These are phyloP conservation scores for Belonocnema kinseyi DNA, from an alignment of 1,140 invertebrate species.

Conservation along the genomic window DNA sequence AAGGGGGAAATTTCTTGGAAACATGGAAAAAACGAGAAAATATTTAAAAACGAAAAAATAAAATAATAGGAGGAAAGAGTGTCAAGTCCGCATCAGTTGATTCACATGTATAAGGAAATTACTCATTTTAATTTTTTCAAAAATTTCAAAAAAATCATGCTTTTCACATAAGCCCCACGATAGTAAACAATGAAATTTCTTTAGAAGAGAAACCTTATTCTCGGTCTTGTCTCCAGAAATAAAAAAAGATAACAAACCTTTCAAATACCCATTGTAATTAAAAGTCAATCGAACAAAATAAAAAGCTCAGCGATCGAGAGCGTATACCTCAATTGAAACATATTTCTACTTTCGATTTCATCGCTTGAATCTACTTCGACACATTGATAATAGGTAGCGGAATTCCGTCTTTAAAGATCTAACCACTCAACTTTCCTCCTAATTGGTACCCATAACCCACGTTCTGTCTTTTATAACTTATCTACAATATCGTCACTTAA, in stretches of 20 bases:
- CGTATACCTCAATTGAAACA: slow-evolving; percentile 17
- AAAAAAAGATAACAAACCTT: background rate
- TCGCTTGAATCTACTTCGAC: slow-evolving; percentile 7
- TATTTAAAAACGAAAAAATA: too few species aligned
- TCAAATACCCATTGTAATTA: slow-evolving; percentile 28
- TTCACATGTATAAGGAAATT: too few species aligned
- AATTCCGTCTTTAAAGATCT: slow-evolving; percentile 17
- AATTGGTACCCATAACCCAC: slow-evolving; percentile 16
- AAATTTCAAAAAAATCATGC: too few species aligned
- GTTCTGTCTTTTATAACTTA: background rate
- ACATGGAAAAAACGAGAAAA: too few species aligned
- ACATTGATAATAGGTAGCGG: slow-evolving; percentile 6
- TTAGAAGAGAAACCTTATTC: background rate
- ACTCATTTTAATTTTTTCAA: too few species aligned
- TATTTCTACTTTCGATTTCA: slow-evolving; percentile 24
- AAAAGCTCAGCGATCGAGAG: background rate
- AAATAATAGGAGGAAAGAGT: too few species aligned
- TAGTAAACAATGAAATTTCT: background rate
- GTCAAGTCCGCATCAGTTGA: too few species aligned
- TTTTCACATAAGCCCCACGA: too few species aligned
- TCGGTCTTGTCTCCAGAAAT: background rate
- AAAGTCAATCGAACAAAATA: slow-evolving; percentile 16
- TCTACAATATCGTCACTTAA: background rate
- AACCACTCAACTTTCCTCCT: slow-evolving; percentile 14
- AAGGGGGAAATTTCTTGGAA: too few species aligned